phyloP scores from a whole-genome alignment of 2,113 vertebrate species.

The Rhea americana region DNA sequence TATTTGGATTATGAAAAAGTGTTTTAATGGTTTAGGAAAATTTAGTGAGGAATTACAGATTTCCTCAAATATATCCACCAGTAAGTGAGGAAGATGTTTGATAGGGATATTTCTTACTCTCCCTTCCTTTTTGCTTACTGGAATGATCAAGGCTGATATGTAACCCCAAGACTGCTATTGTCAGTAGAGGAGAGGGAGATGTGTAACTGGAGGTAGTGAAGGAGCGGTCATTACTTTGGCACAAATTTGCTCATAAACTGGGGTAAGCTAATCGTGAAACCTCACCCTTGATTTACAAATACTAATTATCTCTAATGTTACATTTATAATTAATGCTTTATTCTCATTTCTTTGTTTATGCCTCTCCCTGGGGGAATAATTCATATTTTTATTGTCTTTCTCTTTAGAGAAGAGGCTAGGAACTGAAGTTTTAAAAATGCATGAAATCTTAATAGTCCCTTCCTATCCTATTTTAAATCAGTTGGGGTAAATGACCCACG shows the following conservation, averaged over 20 bases:
- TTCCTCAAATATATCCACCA: background rate
- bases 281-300: conserved; percentile 7
- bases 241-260: background rate
- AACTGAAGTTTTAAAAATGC: background rate
- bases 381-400: conserved; percentile 50
- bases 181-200: background rate
- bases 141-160: background rate
- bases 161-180: background rate
- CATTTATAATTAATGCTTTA: background rate
- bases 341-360: conserved; percentile 13
- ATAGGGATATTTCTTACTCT: background rate
- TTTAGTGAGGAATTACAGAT: background rate
- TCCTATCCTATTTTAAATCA: background rate
- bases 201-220: background rate
- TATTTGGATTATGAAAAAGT: background rate
- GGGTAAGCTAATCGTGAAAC: background rate
- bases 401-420: background rate
- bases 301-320: conserved; percentile 20
- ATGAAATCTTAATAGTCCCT: background rate
- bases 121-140: background rate
- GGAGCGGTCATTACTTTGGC: background rate
- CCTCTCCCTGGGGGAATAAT: background rate
- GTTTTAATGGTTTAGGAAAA: background rate
- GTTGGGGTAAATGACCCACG: background rate
- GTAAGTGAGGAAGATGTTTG: background rate